Percentiles rank a stretch among this genome's conserved stretches.
Conservation (phyloP, 2,888 invertebrate species). For the Brenthis ino region DNA sequence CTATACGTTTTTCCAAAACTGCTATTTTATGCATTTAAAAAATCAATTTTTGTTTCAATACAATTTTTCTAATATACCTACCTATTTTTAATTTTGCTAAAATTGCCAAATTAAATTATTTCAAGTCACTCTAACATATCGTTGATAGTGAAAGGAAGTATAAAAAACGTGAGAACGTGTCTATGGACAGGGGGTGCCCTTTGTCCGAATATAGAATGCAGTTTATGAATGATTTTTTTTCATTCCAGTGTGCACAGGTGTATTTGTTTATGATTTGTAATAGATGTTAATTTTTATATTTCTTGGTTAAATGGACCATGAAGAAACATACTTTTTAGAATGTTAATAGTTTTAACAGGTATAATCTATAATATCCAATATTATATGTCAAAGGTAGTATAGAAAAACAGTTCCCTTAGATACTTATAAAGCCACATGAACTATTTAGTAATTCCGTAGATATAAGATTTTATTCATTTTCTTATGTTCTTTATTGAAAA, state of each 20-base stretch:
- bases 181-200: conserved; percentile 54
- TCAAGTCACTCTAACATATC: background rate
- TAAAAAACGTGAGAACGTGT: conserved; percentile 72
- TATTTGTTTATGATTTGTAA: conserved; percentile 50
- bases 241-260: conserved; percentile 70
- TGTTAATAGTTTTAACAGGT: background rate
- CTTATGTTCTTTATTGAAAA: conserved; percentile 1
- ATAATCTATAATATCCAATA: background rate
- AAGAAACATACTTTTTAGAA: background rate
- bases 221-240: conserved; percentile 63
- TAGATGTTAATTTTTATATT: conserved; percentile 15
- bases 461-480: too few species aligned
- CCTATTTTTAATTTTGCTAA: background rate
- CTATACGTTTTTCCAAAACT: too few species aligned
- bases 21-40: too few species aligned
- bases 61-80: background rate
- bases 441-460: too few species aligned
- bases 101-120: background rate
- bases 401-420: too few species aligned
- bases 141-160: conserved; percentile 24
- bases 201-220: conserved; percentile 60
- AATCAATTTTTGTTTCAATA: too few species aligned
- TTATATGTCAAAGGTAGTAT: too few species aligned
- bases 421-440: too few species aligned
- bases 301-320: conserved; percentile 17